Conservation (phyloP, 1,140 invertebrate species). For the Hetaerina americana region DNA sequence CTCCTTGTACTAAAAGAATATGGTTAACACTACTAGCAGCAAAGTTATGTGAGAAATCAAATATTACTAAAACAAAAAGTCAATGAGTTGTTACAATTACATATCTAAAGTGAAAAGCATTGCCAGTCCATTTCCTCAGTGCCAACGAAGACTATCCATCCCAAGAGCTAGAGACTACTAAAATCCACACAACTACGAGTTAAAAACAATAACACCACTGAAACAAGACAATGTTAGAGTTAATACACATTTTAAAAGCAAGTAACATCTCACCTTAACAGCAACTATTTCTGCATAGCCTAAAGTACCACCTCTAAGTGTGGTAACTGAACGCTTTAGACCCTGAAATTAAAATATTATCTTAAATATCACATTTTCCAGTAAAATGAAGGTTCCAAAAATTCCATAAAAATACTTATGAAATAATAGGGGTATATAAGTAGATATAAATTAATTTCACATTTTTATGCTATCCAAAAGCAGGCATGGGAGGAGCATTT, state of each 20-base stretch:
- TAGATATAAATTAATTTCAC: too few species aligned
- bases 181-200: constrained; percentile 1
- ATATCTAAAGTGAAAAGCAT: not conserved
- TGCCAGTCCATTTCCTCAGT: not conserved
- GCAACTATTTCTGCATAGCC: constrained; percentile 90
- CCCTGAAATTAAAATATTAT: constrained; percentile 31
- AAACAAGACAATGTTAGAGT: constrained; percentile 9
- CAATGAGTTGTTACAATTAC: not conserved
- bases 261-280: constrained; percentile 62
- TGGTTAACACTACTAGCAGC: not conserved
- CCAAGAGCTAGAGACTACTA: not conserved
- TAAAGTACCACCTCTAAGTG: constrained; percentile 67
- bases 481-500: too few species aligned
- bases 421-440: too few species aligned
- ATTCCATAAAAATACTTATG: too few species aligned
- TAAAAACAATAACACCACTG: constrained; percentile 10
- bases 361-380: too few species aligned
- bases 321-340: constrained; percentile 86
- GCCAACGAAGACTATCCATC: not conserved
- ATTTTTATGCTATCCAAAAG: too few species aligned
- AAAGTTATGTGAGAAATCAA: not conserved
- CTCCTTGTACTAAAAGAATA: not conserved
- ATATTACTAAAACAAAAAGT: not conserved
- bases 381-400: too few species aligned
- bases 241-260: not conserved